These are phyloP conservation scores for Teleogryllus oceanicus DNA, from an alignment of 2,888 invertebrate species.

Conservation along the genomic window DNA sequence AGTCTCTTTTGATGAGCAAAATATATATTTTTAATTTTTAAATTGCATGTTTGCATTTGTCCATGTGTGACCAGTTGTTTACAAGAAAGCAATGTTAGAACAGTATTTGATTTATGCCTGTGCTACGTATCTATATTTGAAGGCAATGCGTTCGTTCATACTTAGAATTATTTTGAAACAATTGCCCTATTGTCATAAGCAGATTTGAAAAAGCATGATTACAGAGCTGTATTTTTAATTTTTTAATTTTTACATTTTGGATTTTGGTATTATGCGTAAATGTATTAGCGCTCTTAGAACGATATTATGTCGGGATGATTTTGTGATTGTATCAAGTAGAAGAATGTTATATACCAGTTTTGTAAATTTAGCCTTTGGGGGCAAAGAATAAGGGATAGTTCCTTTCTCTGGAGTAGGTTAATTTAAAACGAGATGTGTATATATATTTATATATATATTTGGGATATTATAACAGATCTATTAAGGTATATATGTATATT, in stretches of 20 bases:
- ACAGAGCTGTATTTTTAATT: constrained; percentile 34
- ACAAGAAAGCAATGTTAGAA: constrained; percentile 34
- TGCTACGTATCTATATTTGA: constrained; percentile 21
- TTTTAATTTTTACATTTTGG: constrained; percentile 19
- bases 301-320: not conserved
- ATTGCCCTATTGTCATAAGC: constrained; percentile 24
- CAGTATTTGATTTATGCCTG: constrained; percentile 31
- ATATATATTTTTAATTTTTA: constrained; percentile 32
- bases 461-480: no score
- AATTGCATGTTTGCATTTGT: constrained; percentile 39
- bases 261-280: constrained; percentile 24
- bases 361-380: not conserved
- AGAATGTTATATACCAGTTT: not conserved
- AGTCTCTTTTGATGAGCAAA: constrained; percentile 25
- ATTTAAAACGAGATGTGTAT: no score
- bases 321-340: not conserved
- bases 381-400: not conserved
- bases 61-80: constrained; percentile 36
- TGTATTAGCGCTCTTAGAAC: constrained; percentile 12
- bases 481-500: no score
- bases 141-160: constrained; percentile 1
- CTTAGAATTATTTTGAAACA: constrained; percentile 6
- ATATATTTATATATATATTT: no score
- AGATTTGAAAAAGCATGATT: constrained; percentile 36
- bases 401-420: no score